These are phyloP conservation scores for Orchestes rusci DNA, from an alignment of 2,888 invertebrate genomes.

Conservation along the genomic window DNA sequence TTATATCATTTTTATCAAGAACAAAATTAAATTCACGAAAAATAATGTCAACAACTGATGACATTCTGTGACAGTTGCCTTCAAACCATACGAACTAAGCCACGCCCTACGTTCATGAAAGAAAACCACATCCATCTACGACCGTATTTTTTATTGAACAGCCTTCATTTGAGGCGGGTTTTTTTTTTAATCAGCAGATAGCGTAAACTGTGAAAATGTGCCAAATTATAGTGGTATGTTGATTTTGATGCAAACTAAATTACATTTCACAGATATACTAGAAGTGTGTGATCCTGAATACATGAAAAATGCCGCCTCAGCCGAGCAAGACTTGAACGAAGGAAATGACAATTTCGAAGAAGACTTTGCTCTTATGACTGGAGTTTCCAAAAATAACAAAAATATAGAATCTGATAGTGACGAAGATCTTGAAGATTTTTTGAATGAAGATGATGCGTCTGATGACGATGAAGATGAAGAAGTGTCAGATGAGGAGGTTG, in stretches of 20 bases:
- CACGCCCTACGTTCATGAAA: too few relatives aligned
- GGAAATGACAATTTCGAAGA: constrained; percentile 55
- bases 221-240: too few relatives aligned
- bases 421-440: constrained; percentile 25
- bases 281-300: constrained; percentile 71
- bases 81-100: too few relatives aligned
- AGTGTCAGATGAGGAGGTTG: constrained; percentile 19
- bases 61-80: too few relatives aligned
- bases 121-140: too few relatives aligned
- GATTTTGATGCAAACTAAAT: constrained; percentile 26
- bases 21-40: too few relatives aligned
- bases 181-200: too few relatives aligned
- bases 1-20: too few relatives aligned
- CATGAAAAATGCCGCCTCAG: constrained; percentile 54
- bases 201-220: too few relatives aligned
- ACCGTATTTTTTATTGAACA: too few relatives aligned
- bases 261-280: constrained; percentile 33
- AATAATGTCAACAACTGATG: too few relatives aligned
- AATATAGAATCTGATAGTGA: constrained; percentile 4
- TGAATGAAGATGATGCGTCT: constrained; percentile 22
- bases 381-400: constrained; percentile 3
- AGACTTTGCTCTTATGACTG: constrained; percentile 51
- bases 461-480: background rate
- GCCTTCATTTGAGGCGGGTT: too few relatives aligned
- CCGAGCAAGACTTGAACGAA: constrained; percentile 56